Conservation (phyloP, 2,113 vertebrate species). For the Phaethon lepturus region DNA sequence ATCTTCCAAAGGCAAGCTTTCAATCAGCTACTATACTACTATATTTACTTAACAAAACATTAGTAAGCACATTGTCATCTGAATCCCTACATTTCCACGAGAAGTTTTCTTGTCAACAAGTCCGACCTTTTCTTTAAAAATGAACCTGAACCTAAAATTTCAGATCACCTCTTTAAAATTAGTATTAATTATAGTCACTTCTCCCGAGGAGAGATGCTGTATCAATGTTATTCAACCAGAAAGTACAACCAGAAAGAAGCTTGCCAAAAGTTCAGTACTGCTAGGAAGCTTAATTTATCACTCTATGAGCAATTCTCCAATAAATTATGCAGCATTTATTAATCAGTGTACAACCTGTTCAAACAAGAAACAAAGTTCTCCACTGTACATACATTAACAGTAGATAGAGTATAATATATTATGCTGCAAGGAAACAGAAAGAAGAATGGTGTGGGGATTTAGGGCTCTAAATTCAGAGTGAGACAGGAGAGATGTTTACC, state of each 20-base stretch:
- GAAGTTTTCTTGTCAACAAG: background rate
- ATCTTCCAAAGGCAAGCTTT: background rate
- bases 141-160: background rate
- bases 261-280: background rate
- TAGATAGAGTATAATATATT: background rate
- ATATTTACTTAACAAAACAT: background rate
- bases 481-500: slow-evolving; percentile 5
- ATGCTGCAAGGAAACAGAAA: slow-evolving; percentile 13
- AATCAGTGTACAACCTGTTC: slow-evolving; percentile 30
- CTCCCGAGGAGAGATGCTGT: background rate
- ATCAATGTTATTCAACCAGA: background rate
- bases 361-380: slow-evolving; percentile 38
- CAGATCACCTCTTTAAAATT: background rate
- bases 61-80: background rate
- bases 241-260: background rate
- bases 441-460: background rate
- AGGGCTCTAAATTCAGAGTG: background rate
- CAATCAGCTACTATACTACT: background rate
- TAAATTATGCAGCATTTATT: slow-evolving; percentile 54
- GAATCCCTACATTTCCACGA: background rate
- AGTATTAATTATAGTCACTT: background rate
- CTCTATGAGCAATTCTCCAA: background rate
- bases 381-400: slow-evolving; percentile 14
- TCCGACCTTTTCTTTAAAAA: background rate
- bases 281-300: background rate